phyloP scores from a whole-genome alignment of 2,797 vertebrate genomes.

The Pipistrellus nathusii region DNA sequence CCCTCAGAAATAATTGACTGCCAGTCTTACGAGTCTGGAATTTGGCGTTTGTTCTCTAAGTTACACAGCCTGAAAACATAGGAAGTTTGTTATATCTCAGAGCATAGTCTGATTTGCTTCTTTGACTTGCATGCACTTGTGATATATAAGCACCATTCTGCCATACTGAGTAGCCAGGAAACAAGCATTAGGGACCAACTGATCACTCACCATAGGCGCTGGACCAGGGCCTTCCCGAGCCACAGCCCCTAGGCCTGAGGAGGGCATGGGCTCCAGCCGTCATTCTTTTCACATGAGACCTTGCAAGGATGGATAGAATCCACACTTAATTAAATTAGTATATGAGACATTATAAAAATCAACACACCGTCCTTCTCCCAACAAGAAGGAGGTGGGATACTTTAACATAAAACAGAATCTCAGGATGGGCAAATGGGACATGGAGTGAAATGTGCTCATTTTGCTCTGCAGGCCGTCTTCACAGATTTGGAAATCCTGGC shows the following conservation, averaged over 20 bases:
- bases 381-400: background rate
- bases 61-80: background rate
- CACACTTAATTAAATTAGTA: background rate
- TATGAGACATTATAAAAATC: background rate
- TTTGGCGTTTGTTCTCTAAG: background rate
- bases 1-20: background rate
- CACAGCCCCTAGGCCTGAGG: background rate
- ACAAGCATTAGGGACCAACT: background rate
- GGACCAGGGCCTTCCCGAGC: background rate
- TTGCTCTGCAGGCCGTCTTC: slow-evolving; percentile 93
- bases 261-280: background rate
- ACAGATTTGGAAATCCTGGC: slow-evolving; percentile 98
- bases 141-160: background rate
- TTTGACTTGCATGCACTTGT: background rate
- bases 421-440: background rate
- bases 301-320: background rate
- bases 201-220: background rate
- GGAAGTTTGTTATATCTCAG: background rate
- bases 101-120: background rate
- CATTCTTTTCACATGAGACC: background rate
- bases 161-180: background rate
- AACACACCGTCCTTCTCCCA: background rate
- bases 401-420: background rate
- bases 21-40: background rate
- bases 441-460: background rate